phyloP scores from a whole-genome alignment of 2,797 vertebrate genomes.

The Enteromius afrohamiltoni region DNA sequence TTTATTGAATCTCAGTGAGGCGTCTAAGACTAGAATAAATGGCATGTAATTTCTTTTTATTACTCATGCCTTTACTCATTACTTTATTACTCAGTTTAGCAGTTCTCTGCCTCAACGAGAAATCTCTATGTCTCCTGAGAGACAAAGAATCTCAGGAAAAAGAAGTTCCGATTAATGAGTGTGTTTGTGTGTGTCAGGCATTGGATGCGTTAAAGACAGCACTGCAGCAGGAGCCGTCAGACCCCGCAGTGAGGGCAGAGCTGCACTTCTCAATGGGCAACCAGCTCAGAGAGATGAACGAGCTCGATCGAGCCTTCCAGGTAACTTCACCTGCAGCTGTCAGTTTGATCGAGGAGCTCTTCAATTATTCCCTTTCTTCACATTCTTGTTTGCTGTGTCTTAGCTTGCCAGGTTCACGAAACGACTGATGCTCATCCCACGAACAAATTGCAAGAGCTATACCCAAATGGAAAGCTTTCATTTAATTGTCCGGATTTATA shows the following conservation, averaged over 20 bases:
- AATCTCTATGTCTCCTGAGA: not conserved
- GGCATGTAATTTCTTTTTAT: constrained; percentile 25
- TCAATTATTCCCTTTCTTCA: constrained; percentile 13
- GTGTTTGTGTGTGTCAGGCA: constrained; percentile 77
- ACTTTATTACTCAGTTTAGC: constrained; percentile 14
- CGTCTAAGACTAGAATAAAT: not conserved
- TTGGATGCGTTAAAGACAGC: constrained; percentile 87
- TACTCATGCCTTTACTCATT: not conserved
- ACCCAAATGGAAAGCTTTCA: not conserved
- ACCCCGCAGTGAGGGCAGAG: constrained; percentile 86
- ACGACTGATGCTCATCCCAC: not conserved
- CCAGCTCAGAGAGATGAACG: constrained; percentile 93
- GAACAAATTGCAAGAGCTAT: not conserved
- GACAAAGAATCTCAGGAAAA: not conserved
- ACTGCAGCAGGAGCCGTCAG: constrained; percentile 87
- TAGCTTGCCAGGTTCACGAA: not conserved
- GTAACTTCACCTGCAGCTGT: constrained; percentile 66
- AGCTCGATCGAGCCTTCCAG: constrained; percentile 91
- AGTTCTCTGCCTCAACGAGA: not conserved
- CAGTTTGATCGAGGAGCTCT: not conserved
- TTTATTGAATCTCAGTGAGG: not conserved
- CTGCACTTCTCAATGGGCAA: constrained; percentile 97
- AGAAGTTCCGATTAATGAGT: not conserved
- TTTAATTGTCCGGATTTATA: not conserved
- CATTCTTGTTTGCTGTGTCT: not conserved